Evolutionary conservation across 2,888 invertebrate species (phyloP).

Genomic region (Syrista parreyssii): DNA sequence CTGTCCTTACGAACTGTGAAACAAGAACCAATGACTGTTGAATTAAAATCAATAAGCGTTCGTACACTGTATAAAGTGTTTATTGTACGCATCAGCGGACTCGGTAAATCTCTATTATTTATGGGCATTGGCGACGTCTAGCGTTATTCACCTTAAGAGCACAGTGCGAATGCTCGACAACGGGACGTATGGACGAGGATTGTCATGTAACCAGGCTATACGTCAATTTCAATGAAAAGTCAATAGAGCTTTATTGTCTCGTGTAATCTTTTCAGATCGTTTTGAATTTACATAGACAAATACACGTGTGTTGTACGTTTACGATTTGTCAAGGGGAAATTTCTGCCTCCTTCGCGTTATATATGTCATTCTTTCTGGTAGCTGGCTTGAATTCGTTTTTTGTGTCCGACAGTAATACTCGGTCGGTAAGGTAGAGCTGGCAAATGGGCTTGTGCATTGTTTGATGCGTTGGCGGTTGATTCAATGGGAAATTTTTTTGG

Average conservation of each 20-base stretch:
- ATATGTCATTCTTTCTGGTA: not conserved
- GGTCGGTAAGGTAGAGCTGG: not conserved
- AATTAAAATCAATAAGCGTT: constrained; percentile 30
- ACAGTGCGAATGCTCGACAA: not conserved
- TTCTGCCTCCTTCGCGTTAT: not conserved
- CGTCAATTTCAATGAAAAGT: not conserved
- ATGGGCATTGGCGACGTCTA: not conserved
- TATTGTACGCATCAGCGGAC: not conserved
- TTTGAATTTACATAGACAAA: not conserved
- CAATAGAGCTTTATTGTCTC: not conserved
- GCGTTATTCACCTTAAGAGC: not conserved
- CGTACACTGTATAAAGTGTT: not conserved
- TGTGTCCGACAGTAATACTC: not conserved
- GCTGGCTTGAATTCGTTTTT: constrained; percentile 33
- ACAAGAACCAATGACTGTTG: not conserved
- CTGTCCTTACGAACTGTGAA: not conserved
- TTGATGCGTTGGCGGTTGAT: not conserved
- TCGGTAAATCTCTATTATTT: not conserved
- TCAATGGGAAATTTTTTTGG: not conserved
- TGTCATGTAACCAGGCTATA: not conserved
- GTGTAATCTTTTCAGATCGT: not conserved
- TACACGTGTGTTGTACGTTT: not conserved
- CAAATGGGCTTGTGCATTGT: not conserved
- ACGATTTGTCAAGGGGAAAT: not conserved
- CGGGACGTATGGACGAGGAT: not conserved